These are phyloP conservation scores for Illadopsis cleaveri DNA, from an alignment of 2,113 vertebrate species.

Conservation along the genomic window DNA sequence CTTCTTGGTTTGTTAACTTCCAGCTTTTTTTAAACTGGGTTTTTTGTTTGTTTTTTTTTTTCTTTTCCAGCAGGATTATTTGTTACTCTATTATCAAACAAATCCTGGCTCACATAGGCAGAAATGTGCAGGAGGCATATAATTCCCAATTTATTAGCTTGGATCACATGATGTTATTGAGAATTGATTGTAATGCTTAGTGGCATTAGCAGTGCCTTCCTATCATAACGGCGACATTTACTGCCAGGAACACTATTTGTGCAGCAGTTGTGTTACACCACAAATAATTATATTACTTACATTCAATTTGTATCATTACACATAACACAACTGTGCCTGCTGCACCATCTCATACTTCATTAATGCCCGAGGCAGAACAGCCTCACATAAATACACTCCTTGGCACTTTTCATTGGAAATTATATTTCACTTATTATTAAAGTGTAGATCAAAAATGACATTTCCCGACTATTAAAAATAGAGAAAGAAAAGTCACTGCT, in stretches of 20 bases:
- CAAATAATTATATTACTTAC: constrained; percentile 37
- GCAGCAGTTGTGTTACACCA: constrained; percentile 41
- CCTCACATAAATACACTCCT: constrained; percentile 55
- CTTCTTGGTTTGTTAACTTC: not conserved
- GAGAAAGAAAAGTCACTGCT: not conserved
- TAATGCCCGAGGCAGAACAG: constrained; percentile 22
- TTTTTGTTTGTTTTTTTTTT: not conserved
- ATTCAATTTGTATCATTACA: constrained; percentile 60
- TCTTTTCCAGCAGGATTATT: constrained; percentile 11
- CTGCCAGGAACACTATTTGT: constrained; percentile 64
- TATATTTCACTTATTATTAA: constrained; percentile 45
- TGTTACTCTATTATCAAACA: constrained; percentile 36
- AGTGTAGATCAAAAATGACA: constrained; percentile 27
- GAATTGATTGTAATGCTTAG: constrained; percentile 64
- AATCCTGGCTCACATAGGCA: constrained; percentile 12
- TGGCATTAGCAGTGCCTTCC: constrained; percentile 62
- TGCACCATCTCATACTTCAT: constrained; percentile 35
- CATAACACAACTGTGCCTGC: not conserved
- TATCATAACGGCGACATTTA: constrained; percentile 63
- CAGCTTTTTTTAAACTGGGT: not conserved
- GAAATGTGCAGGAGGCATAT: constrained; percentile 45
- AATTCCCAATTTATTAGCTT: constrained; percentile 69
- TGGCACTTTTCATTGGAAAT: constrained; percentile 59
- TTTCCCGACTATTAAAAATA: not conserved
- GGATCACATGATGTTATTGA: constrained; percentile 51